Evolutionary conservation across 2,888 invertebrate genomes (phyloP).

Genomic region (Euspilapteryx auroguttella): DNA sequence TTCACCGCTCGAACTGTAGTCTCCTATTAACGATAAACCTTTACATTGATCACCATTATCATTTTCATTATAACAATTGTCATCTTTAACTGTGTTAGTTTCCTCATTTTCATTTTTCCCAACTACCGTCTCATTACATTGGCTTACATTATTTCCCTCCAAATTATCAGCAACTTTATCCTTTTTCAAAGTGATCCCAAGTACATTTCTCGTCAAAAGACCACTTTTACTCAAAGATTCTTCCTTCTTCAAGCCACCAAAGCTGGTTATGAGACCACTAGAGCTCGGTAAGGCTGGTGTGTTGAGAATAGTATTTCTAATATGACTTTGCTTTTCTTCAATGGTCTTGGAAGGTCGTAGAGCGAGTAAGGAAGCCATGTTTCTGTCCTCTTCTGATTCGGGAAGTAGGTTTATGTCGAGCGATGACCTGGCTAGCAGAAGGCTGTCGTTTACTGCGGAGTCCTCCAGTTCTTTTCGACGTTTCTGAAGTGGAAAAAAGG

Average conservation of each 20-base stretch:
- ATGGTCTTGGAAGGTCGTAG: slow-evolving; percentile 66
- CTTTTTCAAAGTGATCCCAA: slow-evolving; percentile 32
- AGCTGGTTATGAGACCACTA: slow-evolving; percentile 40
- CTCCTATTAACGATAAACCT: slow-evolving; percentile 23
- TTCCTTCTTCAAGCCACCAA: slow-evolving; percentile 60
- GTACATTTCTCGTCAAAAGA: slow-evolving; percentile 25
- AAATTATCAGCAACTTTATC: slow-evolving; percentile 2
- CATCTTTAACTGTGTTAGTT: background rate
- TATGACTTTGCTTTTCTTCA: slow-evolving; percentile 53
- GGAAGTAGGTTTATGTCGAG: slow-evolving; percentile 76
- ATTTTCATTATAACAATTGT: background rate
- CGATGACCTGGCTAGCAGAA: slow-evolving; percentile 73
- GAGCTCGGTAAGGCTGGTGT: slow-evolving; percentile 60
- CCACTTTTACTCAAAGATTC: slow-evolving; percentile 41
- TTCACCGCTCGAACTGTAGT: slow-evolving; percentile 42
- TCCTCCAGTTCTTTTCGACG: slow-evolving; percentile 76
- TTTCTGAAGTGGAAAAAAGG: slow-evolving; percentile 22
- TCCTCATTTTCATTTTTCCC: slow-evolving; percentile 6
- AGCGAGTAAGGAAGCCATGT: slow-evolving; percentile 75
- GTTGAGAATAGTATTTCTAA: slow-evolving; percentile 51
- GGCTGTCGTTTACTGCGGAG: slow-evolving; percentile 67
- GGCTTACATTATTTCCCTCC: too few species aligned
- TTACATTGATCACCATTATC: background rate
- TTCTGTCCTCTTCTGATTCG: slow-evolving; percentile 79
- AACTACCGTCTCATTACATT: too few species aligned